Evolutionary conservation across 2,797 vertebrate species (phyloP), one percentile per base, ranked within the genome.

Genomic region (Aulostomus chinensis): DNA sequence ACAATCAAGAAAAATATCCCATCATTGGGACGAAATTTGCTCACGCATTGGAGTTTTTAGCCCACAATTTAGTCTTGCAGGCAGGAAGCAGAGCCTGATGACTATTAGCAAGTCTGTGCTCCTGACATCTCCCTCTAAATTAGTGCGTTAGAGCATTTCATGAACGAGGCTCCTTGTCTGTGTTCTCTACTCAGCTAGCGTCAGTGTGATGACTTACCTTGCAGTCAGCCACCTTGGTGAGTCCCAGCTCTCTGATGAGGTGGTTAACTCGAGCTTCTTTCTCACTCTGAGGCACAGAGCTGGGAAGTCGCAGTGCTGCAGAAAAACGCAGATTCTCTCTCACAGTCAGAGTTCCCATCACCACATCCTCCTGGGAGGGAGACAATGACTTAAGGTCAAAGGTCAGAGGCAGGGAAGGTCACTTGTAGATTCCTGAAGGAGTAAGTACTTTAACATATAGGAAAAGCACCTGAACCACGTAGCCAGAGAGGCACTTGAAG

Each of bases 311-410:
- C 13, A 99, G 92, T 0, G 94, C 96, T 3, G 96, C 96, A 1
- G 97, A 99, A 68, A 99, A 99, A 30, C 90, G 81, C n/a, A 99
- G 68, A 41, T 99, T 99, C 81, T 98, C 95, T 81, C 93, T 92
- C 46, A 99, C 94, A 0, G 96, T 96, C 79, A 99, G 75, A 1
- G 95, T 97, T 9, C 95, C 96, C 96, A 97, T 96, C 49, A 98
- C 93, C 7, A 97, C 89, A 21, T 98, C 97, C 34, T 98, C 96
- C 96, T 99, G 46, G 2, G 40, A 14, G 7, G 15, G 21, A 51
- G 20, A 49, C 5, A 9, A 46, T 11, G 34, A 15, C 4, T 46
- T n/a, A 2, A 39, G 22, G 46, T 59, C 45, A 76, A 31, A 57
- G 13, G 50, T 38, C 43, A 54, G 5, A 31, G n/a, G n/a, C n/a